These are phyloP conservation scores for Drosophila acutilabella DNA, from an alignment of 2,888 invertebrate genomes.

Conservation along the genomic window DNA sequence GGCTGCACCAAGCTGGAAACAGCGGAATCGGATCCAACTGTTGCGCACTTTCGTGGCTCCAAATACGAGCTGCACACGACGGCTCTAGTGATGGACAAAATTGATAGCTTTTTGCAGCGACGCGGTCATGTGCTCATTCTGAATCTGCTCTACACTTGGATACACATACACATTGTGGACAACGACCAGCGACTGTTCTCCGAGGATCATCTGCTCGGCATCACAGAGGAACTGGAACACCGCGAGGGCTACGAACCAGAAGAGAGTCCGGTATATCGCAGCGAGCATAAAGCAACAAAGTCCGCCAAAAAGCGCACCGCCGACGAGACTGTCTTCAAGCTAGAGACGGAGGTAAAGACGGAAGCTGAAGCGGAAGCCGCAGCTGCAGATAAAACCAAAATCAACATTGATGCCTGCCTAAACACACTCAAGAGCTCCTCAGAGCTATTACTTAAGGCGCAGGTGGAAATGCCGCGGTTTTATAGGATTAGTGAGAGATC, in stretches of 20 bases:
- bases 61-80: constrained; percentile 90
- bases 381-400: constrained; percentile 26
- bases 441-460: constrained; percentile 67
- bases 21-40: constrained; percentile 79
- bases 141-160: constrained; percentile 89
- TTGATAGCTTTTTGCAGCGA: constrained; percentile 88
- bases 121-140: constrained; percentile 89
- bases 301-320: constrained; percentile 58
- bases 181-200: constrained; percentile 76
- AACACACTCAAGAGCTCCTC: constrained; percentile 59
- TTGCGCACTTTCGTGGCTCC: constrained; percentile 87
- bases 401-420: constrained; percentile 64
- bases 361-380: constrained; percentile 44
- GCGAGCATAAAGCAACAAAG: constrained; percentile 42
- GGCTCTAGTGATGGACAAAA: constrained; percentile 88
- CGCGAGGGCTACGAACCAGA: constrained; percentile 45
- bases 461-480: constrained; percentile 73
- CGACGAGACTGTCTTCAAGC: constrained; percentile 64
- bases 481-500: constrained; percentile 69
- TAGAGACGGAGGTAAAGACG: constrained; percentile 67
- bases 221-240: constrained; percentile 62
- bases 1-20: constrained; percentile 81
- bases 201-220: constrained; percentile 74
- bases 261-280: constrained; percentile 27
- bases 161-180: constrained; percentile 87